Evolutionary conservation across 1,140 invertebrate genomes (phyloP).

Genomic region (Drosophila pseudoananassae): DNA sequence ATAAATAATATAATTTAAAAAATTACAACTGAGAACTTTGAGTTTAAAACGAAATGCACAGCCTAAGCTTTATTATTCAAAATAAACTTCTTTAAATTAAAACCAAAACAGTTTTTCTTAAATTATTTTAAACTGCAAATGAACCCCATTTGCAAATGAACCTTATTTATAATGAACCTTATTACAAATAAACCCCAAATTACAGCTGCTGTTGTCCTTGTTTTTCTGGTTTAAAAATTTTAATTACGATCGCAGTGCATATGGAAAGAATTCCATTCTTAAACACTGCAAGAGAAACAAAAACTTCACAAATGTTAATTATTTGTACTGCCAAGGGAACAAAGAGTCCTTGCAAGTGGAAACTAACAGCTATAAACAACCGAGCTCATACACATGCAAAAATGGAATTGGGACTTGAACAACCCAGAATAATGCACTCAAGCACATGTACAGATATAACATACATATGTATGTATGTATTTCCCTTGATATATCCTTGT

Average conservation of each 20-base stretch:
- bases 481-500: too few species aligned
- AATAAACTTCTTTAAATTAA: too few species aligned
- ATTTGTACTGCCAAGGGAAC: constrained; percentile 34
- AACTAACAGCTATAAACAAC: constrained; percentile 28
- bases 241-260: constrained; percentile 42
- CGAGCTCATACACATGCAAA: background rate
- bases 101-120: too few species aligned
- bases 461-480: background rate
- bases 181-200: constrained; percentile 9
- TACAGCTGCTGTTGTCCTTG: constrained; percentile 14
- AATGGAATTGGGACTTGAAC: background rate
- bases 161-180: too few species aligned
- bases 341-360: constrained; percentile 22
- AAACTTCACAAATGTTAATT: constrained; percentile 46
- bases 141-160: too few species aligned
- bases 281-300: constrained; percentile 27
- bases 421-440: constrained; percentile 37
- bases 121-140: too few species aligned
- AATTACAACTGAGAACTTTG: background rate
- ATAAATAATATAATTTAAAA: background rate
- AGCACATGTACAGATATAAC: background rate
- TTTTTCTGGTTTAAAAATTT: constrained; percentile 47
- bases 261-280: constrained; percentile 42
- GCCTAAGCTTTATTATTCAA: too few species aligned
- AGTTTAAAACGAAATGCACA: background rate